Evolutionary conservation across 2,113 vertebrate species (phyloP).

Genomic region (Petrocephalus microphthalmus): DNA sequence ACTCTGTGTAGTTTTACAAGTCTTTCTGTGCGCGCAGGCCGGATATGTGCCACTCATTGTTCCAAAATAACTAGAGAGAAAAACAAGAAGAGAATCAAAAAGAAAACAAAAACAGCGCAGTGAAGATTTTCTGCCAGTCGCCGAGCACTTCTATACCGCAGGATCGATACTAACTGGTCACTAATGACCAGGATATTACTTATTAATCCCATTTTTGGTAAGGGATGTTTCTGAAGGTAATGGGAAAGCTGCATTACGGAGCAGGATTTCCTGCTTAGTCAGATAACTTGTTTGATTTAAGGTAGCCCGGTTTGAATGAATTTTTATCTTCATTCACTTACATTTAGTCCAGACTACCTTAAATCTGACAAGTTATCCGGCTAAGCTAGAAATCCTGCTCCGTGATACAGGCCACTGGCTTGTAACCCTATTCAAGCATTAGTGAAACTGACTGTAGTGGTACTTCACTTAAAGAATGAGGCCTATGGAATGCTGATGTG

Average conservation of each 20-base stretch:
- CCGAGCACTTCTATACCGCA: not conserved
- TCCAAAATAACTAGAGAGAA: conserved; percentile 21
- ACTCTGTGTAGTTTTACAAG: not conserved
- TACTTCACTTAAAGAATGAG: not conserved
- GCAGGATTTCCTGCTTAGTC: not conserved
- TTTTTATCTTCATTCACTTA: too few relatives aligned
- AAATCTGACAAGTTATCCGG: not conserved
- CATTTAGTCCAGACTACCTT: not conserved
- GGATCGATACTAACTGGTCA: not conserved
- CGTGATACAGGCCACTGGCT: not conserved
- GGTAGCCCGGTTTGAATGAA: not conserved
- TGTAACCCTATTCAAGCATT: not conserved
- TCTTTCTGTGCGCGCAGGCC: not conserved
- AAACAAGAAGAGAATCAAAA: not conserved
- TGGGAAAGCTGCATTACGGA: not conserved
- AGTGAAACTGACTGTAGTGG: not conserved
- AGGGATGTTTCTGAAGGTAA: not conserved
- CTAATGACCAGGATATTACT: not conserved
- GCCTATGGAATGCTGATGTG: not conserved
- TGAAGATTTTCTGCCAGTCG: not conserved
- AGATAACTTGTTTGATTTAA: not conserved
- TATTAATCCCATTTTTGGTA: not conserved
- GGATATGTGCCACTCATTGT: not conserved
- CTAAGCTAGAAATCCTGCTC: not conserved
- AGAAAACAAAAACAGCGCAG: not conserved